These are phyloP conservation scores for Epistrophe grossulariae DNA, from an alignment of 2,888 invertebrate genomes.

Conservation along the genomic window DNA sequence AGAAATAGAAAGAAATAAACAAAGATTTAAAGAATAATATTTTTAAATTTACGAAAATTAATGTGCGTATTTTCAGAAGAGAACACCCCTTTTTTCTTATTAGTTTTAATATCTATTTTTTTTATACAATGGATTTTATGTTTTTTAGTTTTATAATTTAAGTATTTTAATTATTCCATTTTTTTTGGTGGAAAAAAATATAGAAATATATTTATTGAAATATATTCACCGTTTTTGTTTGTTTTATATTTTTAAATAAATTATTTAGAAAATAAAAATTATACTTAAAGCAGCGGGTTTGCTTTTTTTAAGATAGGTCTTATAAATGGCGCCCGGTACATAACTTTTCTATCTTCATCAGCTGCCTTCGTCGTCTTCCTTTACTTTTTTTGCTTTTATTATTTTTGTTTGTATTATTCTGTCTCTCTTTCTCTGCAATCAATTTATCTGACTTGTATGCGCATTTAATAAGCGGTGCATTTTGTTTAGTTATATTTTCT, in stretches of 20 bases:
- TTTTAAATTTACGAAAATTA: slow-evolving; percentile 53
- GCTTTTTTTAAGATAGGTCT: slow-evolving; percentile 18
- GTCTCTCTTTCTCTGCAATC: slow-evolving; percentile 23
- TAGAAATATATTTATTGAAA: slow-evolving; percentile 52
- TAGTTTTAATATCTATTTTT: slow-evolving; percentile 36
- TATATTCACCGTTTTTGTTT: slow-evolving; percentile 35
- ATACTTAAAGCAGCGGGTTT: slow-evolving; percentile 62
- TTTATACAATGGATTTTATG: slow-evolving; percentile 59
- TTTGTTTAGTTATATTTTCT: slow-evolving; percentile 58
- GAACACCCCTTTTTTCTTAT: slow-evolving; percentile 32
- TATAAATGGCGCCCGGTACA: slow-evolving; percentile 52
- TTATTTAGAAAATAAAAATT: slow-evolving; percentile 71
- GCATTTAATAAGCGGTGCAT: slow-evolving; percentile 67
- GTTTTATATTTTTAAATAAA: slow-evolving; percentile 62
- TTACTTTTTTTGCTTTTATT: slow-evolving; percentile 19
- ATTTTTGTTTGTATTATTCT: slow-evolving; percentile 4
- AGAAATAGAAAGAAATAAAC: slow-evolving; percentile 28
- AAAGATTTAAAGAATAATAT: slow-evolving; percentile 34
- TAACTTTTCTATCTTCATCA: slow-evolving; percentile 26
- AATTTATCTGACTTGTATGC: slow-evolving; percentile 64
- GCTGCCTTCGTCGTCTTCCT: slow-evolving; percentile 50
- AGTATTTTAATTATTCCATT: slow-evolving; percentile 47
- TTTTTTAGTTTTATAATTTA: slow-evolving; percentile 56
- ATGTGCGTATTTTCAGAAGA: slow-evolving; percentile 65
- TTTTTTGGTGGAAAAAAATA: slow-evolving; percentile 49